Evolutionary conservation across 1,140 invertebrate genomes (phyloP).

Genomic region (Eulimnadia texana): DNA sequence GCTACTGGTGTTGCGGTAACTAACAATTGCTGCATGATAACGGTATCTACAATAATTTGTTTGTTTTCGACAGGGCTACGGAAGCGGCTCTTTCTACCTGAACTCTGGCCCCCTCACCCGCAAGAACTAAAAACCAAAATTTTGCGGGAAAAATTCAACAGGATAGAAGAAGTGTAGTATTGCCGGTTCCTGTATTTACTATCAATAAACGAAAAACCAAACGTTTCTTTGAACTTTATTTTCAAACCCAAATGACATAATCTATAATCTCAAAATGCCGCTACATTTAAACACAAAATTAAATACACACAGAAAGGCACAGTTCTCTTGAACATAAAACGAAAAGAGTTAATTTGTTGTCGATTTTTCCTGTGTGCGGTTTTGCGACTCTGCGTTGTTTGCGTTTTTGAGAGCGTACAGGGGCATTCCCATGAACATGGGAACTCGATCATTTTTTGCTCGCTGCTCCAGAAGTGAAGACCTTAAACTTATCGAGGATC

Average conservation of each 20-base stretch:
- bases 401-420: conserved; percentile 24
- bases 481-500: conserved; percentile 5
- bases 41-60: no score
- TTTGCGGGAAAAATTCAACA: not conserved
- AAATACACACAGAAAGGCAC: no score
- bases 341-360: no score
- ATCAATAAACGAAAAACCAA: not conserved
- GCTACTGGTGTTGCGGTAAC: not conserved
- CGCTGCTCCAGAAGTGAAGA: not conserved
- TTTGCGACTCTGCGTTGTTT: not conserved
- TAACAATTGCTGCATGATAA: no score
- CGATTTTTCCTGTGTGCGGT: no score
- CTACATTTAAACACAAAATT: no score
- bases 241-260: not conserved
- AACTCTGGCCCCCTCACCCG: not conserved
- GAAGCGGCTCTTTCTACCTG: not conserved
- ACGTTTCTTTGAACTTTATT: not conserved
- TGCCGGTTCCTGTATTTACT: not conserved
- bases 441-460: conserved; percentile 27
- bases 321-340: no score
- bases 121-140: not conserved
- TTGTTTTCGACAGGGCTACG: not conserved
- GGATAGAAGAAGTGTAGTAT: not conserved
- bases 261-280: no score
- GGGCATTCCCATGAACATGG: conserved; percentile 65